Evolutionary conservation across 1,140 invertebrate genomes (phyloP), one percentile per base, ranked within the genome.

Genomic region (Macrostomum lignano): DNA sequence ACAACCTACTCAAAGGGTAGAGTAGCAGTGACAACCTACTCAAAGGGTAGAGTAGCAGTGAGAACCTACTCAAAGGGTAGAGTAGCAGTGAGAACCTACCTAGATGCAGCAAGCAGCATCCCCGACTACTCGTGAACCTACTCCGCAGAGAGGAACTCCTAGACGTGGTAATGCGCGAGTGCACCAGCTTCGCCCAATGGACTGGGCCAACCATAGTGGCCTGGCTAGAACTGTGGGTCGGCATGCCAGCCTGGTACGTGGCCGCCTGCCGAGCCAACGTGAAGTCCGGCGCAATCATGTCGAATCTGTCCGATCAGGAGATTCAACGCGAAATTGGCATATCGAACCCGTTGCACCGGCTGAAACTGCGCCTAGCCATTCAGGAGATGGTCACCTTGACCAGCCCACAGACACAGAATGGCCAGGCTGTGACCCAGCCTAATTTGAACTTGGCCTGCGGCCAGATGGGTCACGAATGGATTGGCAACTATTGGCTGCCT

Each of bases 401-500:
- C 29, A 86, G 78, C 42, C 84, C 84, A 22, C 75, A 10, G 76
- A 78, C 75, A 10, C 76, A 78, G 31, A 76, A 76, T 42, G 73
- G 76, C 53, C 81, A 75, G 75, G 36, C 67, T 76, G 41, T 76
- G 77, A 28, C 42, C 43, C 9, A 9, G n/a, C 9, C n/a, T 9
- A 24, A 15, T 17, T 26, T 45, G 39, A 81, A 75, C 9, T 21
- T 31, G 4, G 25, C 24, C 5, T 96, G 93, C 63, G 88, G 88
- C 38, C 86, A 98, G 60, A 98, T 98, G 91, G 96, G 96, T 63
- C 91, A 98, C 59, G 86, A 96, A 64, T 98, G 88, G 86, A 86
- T 98, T 46, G 91, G 86, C 36, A 98, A 98, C 58, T 72, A 76
- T 43, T 98, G 91, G 91, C 63, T 98, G 39, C 81, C 81, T 5